Percentiles rank a stretch among this genome's conserved stretches.
These are phyloP conservation scores for Bovichtus variegatus DNA, from an alignment of 2,797 vertebrate species.

Conservation along the genomic window DNA sequence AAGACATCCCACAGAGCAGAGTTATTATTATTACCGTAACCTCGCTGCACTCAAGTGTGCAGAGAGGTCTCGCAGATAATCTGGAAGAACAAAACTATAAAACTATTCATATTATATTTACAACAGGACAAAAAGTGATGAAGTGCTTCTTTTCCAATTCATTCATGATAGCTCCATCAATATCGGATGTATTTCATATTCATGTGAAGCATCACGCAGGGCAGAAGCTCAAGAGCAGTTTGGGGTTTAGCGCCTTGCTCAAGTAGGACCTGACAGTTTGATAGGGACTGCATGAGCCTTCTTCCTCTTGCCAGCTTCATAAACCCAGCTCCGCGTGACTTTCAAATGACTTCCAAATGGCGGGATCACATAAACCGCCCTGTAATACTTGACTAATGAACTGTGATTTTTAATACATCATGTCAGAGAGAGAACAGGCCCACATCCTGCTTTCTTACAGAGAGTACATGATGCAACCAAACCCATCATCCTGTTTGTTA, in stretches of 20 bases:
- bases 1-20: slow-evolving; percentile 24
- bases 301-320: slow-evolving; percentile 15
- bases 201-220: background rate
- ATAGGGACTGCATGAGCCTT: background rate
- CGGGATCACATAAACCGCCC: slow-evolving; percentile 10
- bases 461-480: slow-evolving; percentile 4
- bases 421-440: background rate
- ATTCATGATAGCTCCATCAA: background rate
- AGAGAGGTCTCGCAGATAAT: background rate
- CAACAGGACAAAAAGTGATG: background rate
- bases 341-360: slow-evolving; percentile 23
- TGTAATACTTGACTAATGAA: background rate
- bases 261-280: slow-evolving; percentile 11
- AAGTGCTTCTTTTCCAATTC: background rate
- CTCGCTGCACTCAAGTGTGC: background rate
- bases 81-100: background rate
- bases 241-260: slow-evolving; percentile 9
- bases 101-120: background rate
- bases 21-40: slow-evolving; percentile 18
- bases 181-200: background rate
- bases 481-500: slow-evolving; percentile 46
- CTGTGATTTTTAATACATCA: background rate
- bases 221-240: background rate
- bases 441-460: slow-evolving; percentile 20
- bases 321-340: slow-evolving; percentile 7